Conservation (phyloP, 2,888 invertebrate species). For the Pteria penguin region DNA sequence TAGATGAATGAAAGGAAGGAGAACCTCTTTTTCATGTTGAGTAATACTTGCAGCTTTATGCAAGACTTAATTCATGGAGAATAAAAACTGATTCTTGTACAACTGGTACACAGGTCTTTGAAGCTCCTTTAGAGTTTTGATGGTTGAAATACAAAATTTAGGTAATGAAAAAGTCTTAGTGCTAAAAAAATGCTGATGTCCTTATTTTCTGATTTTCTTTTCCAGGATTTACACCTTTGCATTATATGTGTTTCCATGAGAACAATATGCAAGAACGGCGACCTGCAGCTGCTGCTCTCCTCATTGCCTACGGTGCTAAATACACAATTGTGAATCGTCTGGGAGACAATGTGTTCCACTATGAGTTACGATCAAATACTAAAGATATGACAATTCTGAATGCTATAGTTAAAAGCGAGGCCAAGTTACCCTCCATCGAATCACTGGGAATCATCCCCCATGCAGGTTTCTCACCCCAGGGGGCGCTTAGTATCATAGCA, state of each 20-base stretch:
- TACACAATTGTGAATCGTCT: constrained; percentile 68
- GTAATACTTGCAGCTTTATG: too few species aligned
- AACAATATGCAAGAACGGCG: constrained; percentile 66
- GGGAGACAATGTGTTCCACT: constrained; percentile 68
- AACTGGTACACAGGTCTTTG: too few species aligned
- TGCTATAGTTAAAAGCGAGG: constrained; percentile 71
- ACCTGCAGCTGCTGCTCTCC: constrained; percentile 72
- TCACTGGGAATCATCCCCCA: constrained; percentile 53
- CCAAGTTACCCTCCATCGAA: constrained; percentile 64
- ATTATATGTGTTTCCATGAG: constrained; percentile 75
- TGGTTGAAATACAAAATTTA: too few species aligned
- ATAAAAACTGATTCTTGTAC: too few species aligned
- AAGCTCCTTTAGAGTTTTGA: neutral
- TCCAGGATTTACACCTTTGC: constrained; percentile 74
- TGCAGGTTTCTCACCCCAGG: constrained; percentile 15
- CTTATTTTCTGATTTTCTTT: constrained; percentile 27
- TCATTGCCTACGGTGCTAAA: constrained; percentile 76
- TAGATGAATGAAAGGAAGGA: too few species aligned
- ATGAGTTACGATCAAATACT: constrained; percentile 65
- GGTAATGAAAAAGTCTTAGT: too few species aligned
- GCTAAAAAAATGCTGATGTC: too few species aligned
- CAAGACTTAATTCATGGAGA: too few species aligned
- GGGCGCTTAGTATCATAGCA: neutral
- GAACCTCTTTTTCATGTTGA: too few species aligned
- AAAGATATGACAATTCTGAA: constrained; percentile 55